Conservation (phyloP, 2,113 vertebrate genomes). For the Sorex araneus region DNA sequence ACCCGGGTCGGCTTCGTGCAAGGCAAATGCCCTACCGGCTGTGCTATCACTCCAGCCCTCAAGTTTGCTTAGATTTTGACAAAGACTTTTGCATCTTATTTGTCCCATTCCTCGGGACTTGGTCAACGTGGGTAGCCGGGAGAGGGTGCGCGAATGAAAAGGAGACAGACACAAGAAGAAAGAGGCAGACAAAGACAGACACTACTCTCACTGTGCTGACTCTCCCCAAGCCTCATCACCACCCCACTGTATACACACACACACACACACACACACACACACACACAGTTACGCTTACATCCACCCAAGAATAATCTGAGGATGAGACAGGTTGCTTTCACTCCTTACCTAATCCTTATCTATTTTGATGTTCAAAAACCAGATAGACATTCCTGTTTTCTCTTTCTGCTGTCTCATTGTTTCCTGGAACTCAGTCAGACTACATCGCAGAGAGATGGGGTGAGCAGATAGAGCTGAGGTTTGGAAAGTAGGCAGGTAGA, state of each 20-base stretch:
- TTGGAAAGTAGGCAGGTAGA: not conserved
- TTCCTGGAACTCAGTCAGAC: not conserved
- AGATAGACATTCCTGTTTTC: not conserved
- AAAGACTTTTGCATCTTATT: conserved; percentile 7
- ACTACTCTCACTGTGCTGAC: not conserved
- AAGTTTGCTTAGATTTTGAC: not conserved
- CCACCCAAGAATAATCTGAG: not conserved
- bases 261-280: accelerated
- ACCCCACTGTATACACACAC: not conserved
- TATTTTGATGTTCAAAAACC: not conserved
- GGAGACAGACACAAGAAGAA: too few species aligned
- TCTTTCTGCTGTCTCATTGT: not conserved
- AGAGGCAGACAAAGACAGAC: too few species aligned
- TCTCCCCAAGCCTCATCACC: too few species aligned
- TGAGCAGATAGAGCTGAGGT: not conserved
- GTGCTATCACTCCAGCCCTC: not conserved
- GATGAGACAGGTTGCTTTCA: not conserved
- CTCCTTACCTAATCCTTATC: not conserved
- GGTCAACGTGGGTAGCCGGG: too few species aligned
- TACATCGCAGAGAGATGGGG: not conserved
- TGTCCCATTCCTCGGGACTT: too few species aligned
- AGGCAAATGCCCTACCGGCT: too few species aligned
- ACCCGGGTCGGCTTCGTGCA: too few species aligned
- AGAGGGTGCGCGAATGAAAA: too few species aligned
- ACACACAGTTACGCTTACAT: not conserved